Conservation (phyloP, 1,140 invertebrate species). For the Aphelinus certus region DNA sequence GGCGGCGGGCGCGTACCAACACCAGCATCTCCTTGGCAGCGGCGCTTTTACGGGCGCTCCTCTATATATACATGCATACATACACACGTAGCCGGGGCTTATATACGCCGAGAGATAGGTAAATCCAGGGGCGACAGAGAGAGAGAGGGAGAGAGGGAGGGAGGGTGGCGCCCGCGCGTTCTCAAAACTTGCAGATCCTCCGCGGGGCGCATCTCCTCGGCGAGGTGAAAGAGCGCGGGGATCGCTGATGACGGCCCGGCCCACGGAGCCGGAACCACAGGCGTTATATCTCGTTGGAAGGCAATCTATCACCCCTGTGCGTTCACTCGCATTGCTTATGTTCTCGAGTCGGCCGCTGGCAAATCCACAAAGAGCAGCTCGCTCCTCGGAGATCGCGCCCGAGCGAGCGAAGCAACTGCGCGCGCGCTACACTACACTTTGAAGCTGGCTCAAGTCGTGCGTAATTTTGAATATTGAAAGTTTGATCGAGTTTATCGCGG, state of each 20-base stretch:
- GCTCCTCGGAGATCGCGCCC: no score
- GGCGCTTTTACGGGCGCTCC: neutral
- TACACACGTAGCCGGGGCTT: no score
- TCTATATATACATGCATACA: neutral
- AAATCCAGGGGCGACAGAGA: neutral
- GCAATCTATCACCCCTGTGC: conserved; percentile 34
- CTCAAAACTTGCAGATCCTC: neutral
- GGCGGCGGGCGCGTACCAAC: neutral
- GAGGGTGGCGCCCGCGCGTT: neutral
- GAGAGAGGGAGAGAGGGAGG: conserved; percentile 7
- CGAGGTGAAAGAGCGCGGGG: neutral
- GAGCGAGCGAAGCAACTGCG: neutral
- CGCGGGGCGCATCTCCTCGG: neutral
- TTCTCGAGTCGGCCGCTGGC: neutral
- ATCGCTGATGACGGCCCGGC: conserved; percentile 21
- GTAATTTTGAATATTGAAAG: conserved; percentile 14
- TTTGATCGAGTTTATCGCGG: conserved; percentile 11
- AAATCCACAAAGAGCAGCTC: neutral
- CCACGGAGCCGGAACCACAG: conserved; percentile 5
- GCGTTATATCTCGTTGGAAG: conserved; percentile 26
- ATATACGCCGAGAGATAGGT: neutral
- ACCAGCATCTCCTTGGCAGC: neutral
- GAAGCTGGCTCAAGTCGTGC: neutral
- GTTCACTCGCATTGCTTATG: neutral
- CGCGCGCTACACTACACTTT: no score